Base-by-base conservation (phyloP, 2,888 invertebrate genomes). In the Isoperla grammatica region DNA sequence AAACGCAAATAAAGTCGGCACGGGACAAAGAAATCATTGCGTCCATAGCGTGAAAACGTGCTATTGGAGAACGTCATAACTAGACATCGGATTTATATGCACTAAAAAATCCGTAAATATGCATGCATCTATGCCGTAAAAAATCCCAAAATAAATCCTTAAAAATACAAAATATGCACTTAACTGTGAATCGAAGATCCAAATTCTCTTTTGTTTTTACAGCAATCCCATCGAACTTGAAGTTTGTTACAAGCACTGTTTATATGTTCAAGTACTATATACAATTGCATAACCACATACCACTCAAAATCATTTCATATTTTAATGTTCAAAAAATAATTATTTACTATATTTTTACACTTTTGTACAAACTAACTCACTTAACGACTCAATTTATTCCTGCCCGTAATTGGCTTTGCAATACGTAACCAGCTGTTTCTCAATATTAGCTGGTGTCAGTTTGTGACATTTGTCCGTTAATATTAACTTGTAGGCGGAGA, bases 401-500 rank as follows among this genome's bases (percentile, higher is more conserved):
- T 42, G 13, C 13, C 9, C 9, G 9, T 42, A 6, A 11, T n/a
- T n/a, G 23, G 15, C 35, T 13, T 6, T 2, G 15, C 59, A 59
- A 9, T 59, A 35, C 6, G n/a, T n/a, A 8, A 54, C 43, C 11
- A 45, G 15, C 17, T 50, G 13, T 19, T 17, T 54, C 35, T 59
- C 53, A 6, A 59, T 45, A 23, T 59, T 50, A 13, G 22, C 45
- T 17, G 54, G 12, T 11, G 29, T 59, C 22, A 50, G n/a, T 13
- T n/a, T 50, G 15, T 17, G 40, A n/a, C 49, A 1, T 1, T 15
- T 1, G 1, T 45, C 20, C 0, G 42, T n/a, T 1, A 53, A 11
- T 15, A 54, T 59, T 17, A 45, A 43, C 17, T 59, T 54, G n/a
- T 54, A 59, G 3, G 29, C 54, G 12, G 54, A 59, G 29, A 59